These are phyloP conservation scores for Enteromius argenteus DNA, from an alignment of 2,797 vertebrate genomes.

Conservation along the genomic window DNA sequence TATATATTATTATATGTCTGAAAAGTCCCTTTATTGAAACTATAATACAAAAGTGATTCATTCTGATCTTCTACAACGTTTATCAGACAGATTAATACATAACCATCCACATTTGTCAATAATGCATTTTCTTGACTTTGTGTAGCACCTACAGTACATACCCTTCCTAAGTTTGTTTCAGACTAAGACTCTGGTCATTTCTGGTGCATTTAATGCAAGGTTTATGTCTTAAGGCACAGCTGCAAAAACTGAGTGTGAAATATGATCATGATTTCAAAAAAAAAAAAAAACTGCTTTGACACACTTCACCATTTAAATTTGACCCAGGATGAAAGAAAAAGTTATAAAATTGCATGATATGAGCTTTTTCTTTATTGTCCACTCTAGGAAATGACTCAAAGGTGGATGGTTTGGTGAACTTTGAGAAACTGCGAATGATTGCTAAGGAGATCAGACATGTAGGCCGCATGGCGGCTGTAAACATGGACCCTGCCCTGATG, in stretches of 20 bases:
- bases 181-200: neutral
- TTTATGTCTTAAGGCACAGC: neutral
- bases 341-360: neutral
- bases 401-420: conserved; percentile 97
- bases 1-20: too few species aligned
- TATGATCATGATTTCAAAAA: neutral
- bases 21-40: neutral
- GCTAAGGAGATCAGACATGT: conserved; percentile 98
- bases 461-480: conserved; percentile 96
- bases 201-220: neutral
- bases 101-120: neutral
- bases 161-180: neutral
- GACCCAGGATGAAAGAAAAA: neutral
- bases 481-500: conserved; percentile 99
- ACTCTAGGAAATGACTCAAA: conserved; percentile 94
- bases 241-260: neutral
- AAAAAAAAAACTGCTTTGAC: neutral
- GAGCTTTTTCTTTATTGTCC: neutral
- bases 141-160: neutral
- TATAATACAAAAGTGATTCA: neutral
- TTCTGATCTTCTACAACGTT: neutral
- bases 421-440: conserved; percentile 98
- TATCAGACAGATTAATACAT: neutral
- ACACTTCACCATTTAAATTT: neutral
- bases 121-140: neutral